A percentile compares a stretch with the other conserved stretches of the same genome.
Conservation (phyloP, 2,797 vertebrate species). For the Enteromius argenteus region DNA sequence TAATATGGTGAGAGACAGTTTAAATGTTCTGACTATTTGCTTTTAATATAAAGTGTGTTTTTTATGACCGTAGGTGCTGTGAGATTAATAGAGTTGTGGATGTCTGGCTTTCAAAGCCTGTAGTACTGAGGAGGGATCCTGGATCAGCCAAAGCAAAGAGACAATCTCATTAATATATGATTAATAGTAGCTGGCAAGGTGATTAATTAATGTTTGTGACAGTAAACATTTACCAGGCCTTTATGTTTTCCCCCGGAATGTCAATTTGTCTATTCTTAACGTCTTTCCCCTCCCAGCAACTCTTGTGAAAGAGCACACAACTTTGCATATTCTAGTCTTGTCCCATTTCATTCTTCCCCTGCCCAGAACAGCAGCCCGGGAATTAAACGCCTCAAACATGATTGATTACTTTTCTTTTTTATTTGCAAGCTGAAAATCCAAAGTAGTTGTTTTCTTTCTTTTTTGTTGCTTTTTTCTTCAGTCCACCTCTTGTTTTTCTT, state of each 20-base stretch:
- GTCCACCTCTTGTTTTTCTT: slow-evolving; percentile 50
- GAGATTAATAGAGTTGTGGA: slow-evolving; percentile 85
- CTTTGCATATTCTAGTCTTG: slow-evolving; percentile 92
- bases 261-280: slow-evolving; percentile 74
- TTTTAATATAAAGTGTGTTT: slow-evolving; percentile 76
- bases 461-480: slow-evolving; percentile 38
- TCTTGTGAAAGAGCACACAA: slow-evolving; percentile 64
- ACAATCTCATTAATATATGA: slow-evolving; percentile 88
- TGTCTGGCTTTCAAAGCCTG: slow-evolving; percentile 76
- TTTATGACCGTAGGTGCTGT: slow-evolving; percentile 62
- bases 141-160: slow-evolving; percentile 81
- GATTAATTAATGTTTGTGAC: slow-evolving; percentile 91
- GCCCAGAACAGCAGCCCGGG: slow-evolving; percentile 78
- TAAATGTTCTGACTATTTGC: slow-evolving; percentile 79
- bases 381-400: slow-evolving; percentile 84
- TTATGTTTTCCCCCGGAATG: slow-evolving; percentile 74
- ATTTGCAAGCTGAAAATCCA: slow-evolving; percentile 87
- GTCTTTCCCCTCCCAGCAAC: slow-evolving; percentile 55
- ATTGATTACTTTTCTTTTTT: slow-evolving; percentile 91
- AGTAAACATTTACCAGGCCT: slow-evolving; percentile 80
- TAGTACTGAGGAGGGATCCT: slow-evolving; percentile 65
- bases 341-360: slow-evolving; percentile 83
- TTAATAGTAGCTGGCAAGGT: slow-evolving; percentile 83
- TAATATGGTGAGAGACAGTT: slow-evolving; percentile 80
- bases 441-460: slow-evolving; percentile 72